These are phyloP conservation scores for Lateolabrax maculatus DNA, from an alignment of 2,797 vertebrate genomes.

Conservation along the genomic window DNA sequence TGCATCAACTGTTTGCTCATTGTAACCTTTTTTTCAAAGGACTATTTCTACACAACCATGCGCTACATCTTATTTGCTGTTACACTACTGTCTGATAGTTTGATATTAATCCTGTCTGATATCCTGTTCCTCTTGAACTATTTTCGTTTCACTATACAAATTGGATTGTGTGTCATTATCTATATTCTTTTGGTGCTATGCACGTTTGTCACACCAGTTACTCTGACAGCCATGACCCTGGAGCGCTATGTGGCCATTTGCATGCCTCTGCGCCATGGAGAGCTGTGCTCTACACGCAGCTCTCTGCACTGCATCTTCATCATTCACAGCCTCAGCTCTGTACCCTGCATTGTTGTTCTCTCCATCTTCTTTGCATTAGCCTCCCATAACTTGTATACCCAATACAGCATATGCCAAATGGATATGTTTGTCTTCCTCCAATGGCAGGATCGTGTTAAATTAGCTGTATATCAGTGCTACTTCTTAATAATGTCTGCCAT, in stretches of 20 bases:
- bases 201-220: constrained; percentile 65
- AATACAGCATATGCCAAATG: background rate
- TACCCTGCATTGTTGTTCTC: constrained; percentile 35
- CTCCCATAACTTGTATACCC: background rate
- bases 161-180: constrained; percentile 50
- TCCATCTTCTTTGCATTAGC: constrained; percentile 40
- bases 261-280: constrained; percentile 72
- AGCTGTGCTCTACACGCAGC: constrained; percentile 55
- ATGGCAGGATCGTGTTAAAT: constrained; percentile 59
- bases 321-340: constrained; percentile 60
- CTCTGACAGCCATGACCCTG: constrained; percentile 77
- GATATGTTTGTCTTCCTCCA: constrained; percentile 25
- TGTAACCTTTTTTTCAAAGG: constrained; percentile 65
- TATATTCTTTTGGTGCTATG: background rate
- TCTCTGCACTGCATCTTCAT: constrained; percentile 49
- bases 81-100: constrained; percentile 67
- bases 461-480: constrained; percentile 53
- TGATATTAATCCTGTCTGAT: constrained; percentile 34
- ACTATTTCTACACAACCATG: constrained; percentile 63
- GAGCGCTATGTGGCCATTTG: constrained; percentile 80
- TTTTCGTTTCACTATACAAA: constrained; percentile 6
- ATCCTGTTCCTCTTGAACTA: constrained; percentile 16
- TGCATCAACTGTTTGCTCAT: constrained; percentile 71
- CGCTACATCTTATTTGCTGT: constrained; percentile 78
- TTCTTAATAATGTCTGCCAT: constrained; percentile 60